Base-by-base conservation (phyloP, 2,888 invertebrate species). In the Eurois occulta region DNA sequence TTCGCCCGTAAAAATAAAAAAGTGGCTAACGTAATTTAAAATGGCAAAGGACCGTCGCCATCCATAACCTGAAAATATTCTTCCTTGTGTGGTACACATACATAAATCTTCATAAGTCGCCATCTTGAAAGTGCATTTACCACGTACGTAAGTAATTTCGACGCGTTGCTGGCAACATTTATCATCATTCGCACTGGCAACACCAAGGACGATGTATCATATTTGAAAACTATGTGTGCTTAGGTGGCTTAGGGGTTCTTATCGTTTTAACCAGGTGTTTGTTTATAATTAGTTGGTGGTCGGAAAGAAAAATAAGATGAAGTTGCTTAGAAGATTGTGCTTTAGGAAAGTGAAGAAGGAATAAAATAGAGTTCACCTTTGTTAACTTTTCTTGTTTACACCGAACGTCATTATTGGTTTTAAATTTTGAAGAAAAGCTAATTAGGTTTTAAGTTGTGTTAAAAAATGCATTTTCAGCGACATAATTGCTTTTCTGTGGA, bases 51-150 rank as follows among this genome's bases (percentile, higher is more conserved):
- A 80, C 80, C 74, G 85, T 82, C 83, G 80, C 77, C 86, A 85
- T 84, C 77, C 84, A 86, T 87, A 87, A 90, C 84, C 77, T 87
- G 83, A 89, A 87, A 89, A 87, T 90, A 86, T 88, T 87, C 85
- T 85, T 84, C 62, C 86, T 85, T 85, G 80, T 86, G 80, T 81
- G 77, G 80, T 77, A 86, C 76, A 84, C 80, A 79, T 77, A 77
- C 85, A 91, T 92, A 91, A 91, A 91, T 92, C 90, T 91, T 89
- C 87, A 89, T 88, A 75, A 85, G 82, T 28, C 78, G 88, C 89
- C 91, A 91, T 91, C 91, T 92, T 91, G 89, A 87, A 91, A 91
- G 89, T 92, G 91, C 91, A 92, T 91, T 92, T 91, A 88, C 89
- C 86, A 86, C 87, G 91, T 87, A 89, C 80, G 86, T 86, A 79